Evolutionary conservation across 2,888 invertebrate species (phyloP).

Genomic region (Biston stratarius): DNA sequence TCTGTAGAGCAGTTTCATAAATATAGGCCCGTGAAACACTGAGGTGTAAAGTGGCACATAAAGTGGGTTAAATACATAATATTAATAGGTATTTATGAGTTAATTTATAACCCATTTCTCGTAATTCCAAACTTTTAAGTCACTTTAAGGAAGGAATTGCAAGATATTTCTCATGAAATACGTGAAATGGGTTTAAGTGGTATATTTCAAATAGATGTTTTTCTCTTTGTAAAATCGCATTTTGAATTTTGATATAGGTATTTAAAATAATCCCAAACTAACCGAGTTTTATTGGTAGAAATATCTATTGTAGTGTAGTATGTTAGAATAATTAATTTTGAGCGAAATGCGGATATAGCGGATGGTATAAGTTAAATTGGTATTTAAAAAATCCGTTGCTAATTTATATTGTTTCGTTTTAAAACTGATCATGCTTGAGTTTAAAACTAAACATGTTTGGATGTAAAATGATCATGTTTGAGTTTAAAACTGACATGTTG

Average conservation of each 20-base stretch:
- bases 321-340: no score
- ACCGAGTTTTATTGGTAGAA: no score
- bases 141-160: constrained; percentile 15
- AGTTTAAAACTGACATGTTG: no score
- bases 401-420: no score
- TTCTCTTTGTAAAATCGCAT: constrained; percentile 6
- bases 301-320: no score
- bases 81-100: constrained; percentile 21
- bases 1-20: background rate
- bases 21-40: constrained; percentile 58
- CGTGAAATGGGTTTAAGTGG: constrained; percentile 16
- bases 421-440: no score
- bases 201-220: constrained; percentile 47
- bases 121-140: constrained; percentile 16
- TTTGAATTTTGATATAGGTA: background rate
- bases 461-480: no score
- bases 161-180: constrained; percentile 3
- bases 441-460: no score
- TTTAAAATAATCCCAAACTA: no score
- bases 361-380: no score
- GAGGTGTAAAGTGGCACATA: constrained; percentile 67
- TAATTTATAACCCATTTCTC: constrained; percentile 20
- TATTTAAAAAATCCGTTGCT: no score
- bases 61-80: constrained; percentile 51
- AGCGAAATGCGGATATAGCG: no score